Conservation (phyloP, 2,888 invertebrate genomes). For the Apocheima hispidaria region DNA sequence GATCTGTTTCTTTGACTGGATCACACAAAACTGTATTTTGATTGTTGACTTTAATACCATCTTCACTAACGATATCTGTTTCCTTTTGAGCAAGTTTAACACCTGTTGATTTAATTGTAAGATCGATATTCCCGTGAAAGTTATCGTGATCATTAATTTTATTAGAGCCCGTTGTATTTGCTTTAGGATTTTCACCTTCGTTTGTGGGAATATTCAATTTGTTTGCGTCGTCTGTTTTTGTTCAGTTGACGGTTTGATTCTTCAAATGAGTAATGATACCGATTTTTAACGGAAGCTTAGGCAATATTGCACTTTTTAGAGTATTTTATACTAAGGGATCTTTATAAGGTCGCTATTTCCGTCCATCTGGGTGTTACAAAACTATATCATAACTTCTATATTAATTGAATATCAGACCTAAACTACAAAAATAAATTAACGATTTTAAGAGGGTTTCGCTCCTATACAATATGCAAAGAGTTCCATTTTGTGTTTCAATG, state of each 20-base stretch:
- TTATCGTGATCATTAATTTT: constrained; percentile 71
- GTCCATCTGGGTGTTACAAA: too few species aligned
- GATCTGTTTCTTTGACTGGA: constrained; percentile 73
- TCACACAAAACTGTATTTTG: constrained; percentile 76
- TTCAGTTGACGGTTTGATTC: constrained; percentile 82
- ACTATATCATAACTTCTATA: too few species aligned
- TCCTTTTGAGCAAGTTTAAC: constrained; percentile 47
- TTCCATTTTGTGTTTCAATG: too few species aligned
- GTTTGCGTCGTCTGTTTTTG: constrained; percentile 83
- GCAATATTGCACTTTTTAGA: constrained; percentile 43
- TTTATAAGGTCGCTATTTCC: too few species aligned
- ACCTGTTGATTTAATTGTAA: constrained; percentile 49
- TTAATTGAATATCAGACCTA: too few species aligned
- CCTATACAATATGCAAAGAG: too few species aligned
- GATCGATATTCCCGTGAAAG: constrained; percentile 48
- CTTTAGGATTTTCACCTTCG: constrained; percentile 83
- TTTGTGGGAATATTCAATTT: constrained; percentile 85
- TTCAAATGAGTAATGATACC: constrained; percentile 75
- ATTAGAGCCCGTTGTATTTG: constrained; percentile 77
- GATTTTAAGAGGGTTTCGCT: too few species aligned
- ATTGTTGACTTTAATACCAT: constrained; percentile 73
- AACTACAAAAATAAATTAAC: too few species aligned
- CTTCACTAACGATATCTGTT: constrained; percentile 62
- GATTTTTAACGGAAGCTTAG: constrained; percentile 67
- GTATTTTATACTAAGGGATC: too few species aligned